These are phyloP conservation scores for Aphelinus atriplicis DNA, from an alignment of 1,140 invertebrate species.

Conservation along the genomic window DNA sequence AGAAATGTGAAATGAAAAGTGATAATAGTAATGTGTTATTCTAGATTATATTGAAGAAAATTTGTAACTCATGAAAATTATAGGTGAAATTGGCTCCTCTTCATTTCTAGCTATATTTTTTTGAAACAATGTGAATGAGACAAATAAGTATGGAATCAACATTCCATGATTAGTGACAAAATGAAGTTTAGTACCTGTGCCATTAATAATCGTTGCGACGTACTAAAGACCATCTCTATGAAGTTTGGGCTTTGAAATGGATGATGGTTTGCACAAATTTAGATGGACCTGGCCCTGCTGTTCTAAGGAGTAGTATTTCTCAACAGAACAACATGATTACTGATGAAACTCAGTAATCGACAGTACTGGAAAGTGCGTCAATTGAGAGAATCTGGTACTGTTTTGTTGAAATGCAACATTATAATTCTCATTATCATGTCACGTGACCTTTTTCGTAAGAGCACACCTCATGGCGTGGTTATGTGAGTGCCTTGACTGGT, in stretches of 20 bases:
- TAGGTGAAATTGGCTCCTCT: too few species aligned
- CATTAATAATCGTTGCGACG: background rate
- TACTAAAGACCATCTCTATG: conserved; percentile 34
- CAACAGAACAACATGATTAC: conserved; percentile 25
- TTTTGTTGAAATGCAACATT: too few species aligned
- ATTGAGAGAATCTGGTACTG: conserved; percentile 40
- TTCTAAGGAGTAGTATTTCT: conserved; percentile 23
- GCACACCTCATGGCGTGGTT: too few species aligned
- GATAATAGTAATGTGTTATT: too few species aligned
- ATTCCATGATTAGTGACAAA: background rate
- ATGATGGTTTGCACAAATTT: conserved; percentile 49
- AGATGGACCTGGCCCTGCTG: conserved; percentile 39
- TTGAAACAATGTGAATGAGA: too few species aligned
- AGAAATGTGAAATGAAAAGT: too few species aligned
- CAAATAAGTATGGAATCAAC: background rate
- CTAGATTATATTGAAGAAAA: too few species aligned
- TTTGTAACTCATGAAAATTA: too few species aligned
- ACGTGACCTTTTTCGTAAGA: too few species aligned
- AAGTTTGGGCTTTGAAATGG: conserved; percentile 42
- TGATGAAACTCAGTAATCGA: conserved; percentile 58
- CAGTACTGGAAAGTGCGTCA: conserved; percentile 59
- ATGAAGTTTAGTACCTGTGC: conserved; percentile 2
- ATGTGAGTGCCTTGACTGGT: too few species aligned
- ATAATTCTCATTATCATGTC: too few species aligned
- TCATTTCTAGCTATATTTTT: too few species aligned